phyloP scores from a whole-genome alignment of 2,113 vertebrate genomes.

The Stictonetta naevosa region DNA sequence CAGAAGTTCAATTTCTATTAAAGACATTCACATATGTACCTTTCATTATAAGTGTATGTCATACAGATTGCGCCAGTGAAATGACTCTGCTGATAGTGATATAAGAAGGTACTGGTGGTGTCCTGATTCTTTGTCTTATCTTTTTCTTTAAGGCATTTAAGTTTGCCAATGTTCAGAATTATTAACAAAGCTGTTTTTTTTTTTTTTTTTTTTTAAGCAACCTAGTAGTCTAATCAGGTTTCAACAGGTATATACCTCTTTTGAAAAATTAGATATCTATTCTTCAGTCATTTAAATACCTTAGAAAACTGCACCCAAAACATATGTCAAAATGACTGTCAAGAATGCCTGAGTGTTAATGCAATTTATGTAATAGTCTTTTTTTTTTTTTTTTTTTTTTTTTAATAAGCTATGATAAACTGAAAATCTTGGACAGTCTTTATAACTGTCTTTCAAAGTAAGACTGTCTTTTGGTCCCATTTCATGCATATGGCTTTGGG shows the following conservation, averaged over 20 bases:
- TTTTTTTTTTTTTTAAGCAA: background rate
- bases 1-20: slow-evolving; percentile 15
- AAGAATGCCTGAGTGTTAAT: background rate
- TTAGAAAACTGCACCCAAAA: background rate
- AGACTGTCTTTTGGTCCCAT: background rate
- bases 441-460: background rate
- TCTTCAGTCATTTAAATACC: background rate
- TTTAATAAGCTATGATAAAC: background rate
- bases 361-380: background rate
- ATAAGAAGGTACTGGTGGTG: background rate
- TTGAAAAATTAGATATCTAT: background rate
- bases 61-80: background rate
- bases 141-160: background rate
- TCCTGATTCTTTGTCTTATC: background rate
- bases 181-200: background rate
- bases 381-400: background rate
- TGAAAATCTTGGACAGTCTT: background rate
- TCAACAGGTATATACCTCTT: background rate
- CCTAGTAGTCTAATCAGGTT: background rate
- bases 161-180: background rate
- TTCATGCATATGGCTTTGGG: background rate
- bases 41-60: background rate
- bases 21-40: background rate
- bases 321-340: background rate
- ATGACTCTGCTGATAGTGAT: background rate